Percentiles rank a stretch among this genome's conserved stretches.
Conservation (phyloP, 1,140 invertebrate genomes). For the Sitophilus oryzae region DNA sequence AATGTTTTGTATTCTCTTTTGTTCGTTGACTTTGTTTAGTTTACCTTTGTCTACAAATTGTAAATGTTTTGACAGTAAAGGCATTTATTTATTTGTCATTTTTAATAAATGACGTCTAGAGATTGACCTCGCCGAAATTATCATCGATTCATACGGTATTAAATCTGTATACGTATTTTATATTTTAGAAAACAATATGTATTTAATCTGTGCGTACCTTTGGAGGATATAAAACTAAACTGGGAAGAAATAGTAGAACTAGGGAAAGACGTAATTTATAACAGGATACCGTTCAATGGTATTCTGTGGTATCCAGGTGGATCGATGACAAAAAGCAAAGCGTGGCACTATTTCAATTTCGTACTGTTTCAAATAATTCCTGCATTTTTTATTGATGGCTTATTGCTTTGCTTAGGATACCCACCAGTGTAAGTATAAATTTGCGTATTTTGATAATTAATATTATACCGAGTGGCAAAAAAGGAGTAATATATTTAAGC, state of each 20-base stretch:
- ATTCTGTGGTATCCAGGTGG: slow-evolving; percentile 82
- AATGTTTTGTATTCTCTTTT: too few relatives aligned
- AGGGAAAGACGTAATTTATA: slow-evolving; percentile 67
- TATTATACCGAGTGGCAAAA: neutral
- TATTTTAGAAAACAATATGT: slow-evolving; percentile 9
- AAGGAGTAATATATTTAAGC: too few relatives aligned
- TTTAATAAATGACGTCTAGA: too few relatives aligned
- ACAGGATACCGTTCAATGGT: slow-evolving; percentile 65
- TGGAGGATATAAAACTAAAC: slow-evolving; percentile 68
- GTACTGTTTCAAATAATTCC: slow-evolving; percentile 80
- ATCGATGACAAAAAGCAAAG: slow-evolving; percentile 72
- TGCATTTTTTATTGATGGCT: slow-evolving; percentile 69
- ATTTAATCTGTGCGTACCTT: slow-evolving; percentile 18
- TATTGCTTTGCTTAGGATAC: slow-evolving; percentile 70
- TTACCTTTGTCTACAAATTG: too few relatives aligned
- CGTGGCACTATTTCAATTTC: slow-evolving; percentile 70
- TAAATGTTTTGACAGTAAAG: too few relatives aligned
- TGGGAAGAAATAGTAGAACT: slow-evolving; percentile 76
- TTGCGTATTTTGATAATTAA: neutral
- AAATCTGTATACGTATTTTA: too few relatives aligned
- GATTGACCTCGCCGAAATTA: too few relatives aligned
- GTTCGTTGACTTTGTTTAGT: neutral
- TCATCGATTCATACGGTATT: too few relatives aligned
- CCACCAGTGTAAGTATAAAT: slow-evolving; percentile 67
- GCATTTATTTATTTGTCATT: too few relatives aligned